Base-by-base conservation (phyloP, 2,888 invertebrate genomes). In the Trilocha varians region DNA sequence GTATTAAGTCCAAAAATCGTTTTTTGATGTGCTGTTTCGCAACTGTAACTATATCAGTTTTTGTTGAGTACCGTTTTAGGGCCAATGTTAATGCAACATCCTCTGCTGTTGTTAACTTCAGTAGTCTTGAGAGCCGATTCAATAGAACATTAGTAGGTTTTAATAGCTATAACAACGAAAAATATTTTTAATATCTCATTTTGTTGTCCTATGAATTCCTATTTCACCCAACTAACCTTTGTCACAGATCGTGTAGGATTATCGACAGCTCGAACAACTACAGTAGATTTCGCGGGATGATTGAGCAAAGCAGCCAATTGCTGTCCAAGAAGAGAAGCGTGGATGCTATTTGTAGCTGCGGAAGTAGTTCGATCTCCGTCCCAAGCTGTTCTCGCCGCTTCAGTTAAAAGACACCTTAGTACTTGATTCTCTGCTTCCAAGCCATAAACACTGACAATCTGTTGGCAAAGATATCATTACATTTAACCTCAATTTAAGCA, bases 381-480 rank as follows among this genome's bases (percentile, higher is more conserved):
- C 83, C 78, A 87, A 50, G 95, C 93, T 78, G 96, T 93, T 74
- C 96, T 92, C 66, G 91, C 91, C 66, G 96, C 80, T 57, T 85
- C 84, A 48, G 73, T 94, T 85, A 97, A 93, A 79, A 98, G 91
- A 88, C 95, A 95, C 89, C 95, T 95, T 89, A 97, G 91, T 83
- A 96, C 91, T 90, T 97, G 96, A 88, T 96, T 93, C 89, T 97
- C 97, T 87, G 97, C 97, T 91, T 97, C 97, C 88, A 95, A 91
- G 86, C 97, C 97, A 91, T 96, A 94, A 76, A 91, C 89, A 88
- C 90, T 90, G 71, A 96, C 93, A 87, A 97, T 90, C 97, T 97
- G 85, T 48, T 4, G 35, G 38, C 36, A 43, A 53, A 36, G 49
- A 47, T 32, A 25, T 6, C 11, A 25, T 11, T 25, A 9, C 6